Base-by-base conservation (phyloP, 1,140 invertebrate genomes). In the Drosophila busckii region DNA sequence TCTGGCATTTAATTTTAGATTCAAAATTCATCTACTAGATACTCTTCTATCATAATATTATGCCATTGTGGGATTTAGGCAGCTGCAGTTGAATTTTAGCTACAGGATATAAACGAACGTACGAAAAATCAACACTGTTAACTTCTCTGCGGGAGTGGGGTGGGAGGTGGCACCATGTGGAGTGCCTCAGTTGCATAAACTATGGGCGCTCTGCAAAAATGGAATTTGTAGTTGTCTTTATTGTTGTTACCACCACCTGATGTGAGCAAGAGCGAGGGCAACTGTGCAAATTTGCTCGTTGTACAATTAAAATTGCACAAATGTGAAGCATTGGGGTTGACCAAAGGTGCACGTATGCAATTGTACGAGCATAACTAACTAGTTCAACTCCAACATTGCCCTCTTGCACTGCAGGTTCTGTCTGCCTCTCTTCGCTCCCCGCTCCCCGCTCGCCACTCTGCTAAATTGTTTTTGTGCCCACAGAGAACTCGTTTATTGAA, bases 401-500 rank as follows among this genome's bases (percentile, higher is more conserved):
- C 44, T n/a, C 22, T 15, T 2, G 5, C 5, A 16, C 13, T 1
- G 10, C 17, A 6, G n/a, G 6, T 7, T 5, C 1, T 15, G 6
- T 2, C 17, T 32, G 12, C 3, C 10, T 17, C 38, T 55, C 26
- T 42, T 4, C 29, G 35, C 10, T 9, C 25, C 17, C n/a, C 15
- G 2, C 4, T 31, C 17, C 17, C 8, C n/a, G 25, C 44, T 10
- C 20, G 7, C 2, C 46, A 38, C 31, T 38, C 26, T 54, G 55
- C 31, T 37, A 69, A 82, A 80, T 65, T 82, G 54, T 59, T 64
- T 63, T 69, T 50, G n/a, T 7, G 42, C 25, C 53, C 46, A 59
- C 56, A 58, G 50, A 63, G 63, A 52, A 61, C 64, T 73, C 65
- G 70, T 64, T 75, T 75, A 75, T 75, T 75, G 70, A 76, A 75